These are phyloP conservation scores for Aptenodytes patagonicus DNA, from an alignment of 2,113 vertebrate species.

Conservation along the genomic window DNA sequence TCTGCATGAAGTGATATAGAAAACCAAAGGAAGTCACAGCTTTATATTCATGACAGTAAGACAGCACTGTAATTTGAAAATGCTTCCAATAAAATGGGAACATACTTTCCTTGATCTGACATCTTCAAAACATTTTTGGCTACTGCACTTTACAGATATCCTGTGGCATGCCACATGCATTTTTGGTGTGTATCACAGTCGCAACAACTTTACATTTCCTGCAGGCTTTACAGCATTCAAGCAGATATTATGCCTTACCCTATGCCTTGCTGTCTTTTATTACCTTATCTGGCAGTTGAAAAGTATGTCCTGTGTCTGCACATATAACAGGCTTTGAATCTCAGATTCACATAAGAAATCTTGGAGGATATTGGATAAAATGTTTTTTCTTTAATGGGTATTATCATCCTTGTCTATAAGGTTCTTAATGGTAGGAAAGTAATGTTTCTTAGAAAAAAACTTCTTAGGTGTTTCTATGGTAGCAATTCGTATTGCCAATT, in stretches of 20 bases:
- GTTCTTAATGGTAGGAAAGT: not conserved
- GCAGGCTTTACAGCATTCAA: not conserved
- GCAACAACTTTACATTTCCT: not conserved
- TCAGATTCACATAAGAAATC: not conserved
- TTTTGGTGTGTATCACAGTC: not conserved
- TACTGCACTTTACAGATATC: not conserved
- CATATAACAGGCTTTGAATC: not conserved
- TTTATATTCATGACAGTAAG: not conserved
- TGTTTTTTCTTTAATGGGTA: not conserved
- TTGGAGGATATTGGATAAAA: not conserved
- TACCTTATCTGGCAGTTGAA: not conserved
- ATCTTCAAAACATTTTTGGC: not conserved
- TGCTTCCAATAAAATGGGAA: not conserved
- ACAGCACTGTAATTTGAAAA: not conserved
- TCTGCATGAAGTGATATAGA: not conserved
- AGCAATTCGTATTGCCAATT: not conserved
- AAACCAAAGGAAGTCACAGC: not conserved
- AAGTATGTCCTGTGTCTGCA: not conserved
- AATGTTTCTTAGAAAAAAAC: not conserved
- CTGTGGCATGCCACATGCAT: not conserved
- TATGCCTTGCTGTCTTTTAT: not conserved
- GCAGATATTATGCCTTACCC: not conserved
- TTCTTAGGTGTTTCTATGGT: not conserved
- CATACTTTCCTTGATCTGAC: not conserved
- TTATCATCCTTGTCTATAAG: not conserved